Evolutionary conservation across 2,888 invertebrate species (phyloP).

Genomic region (Pseudococcus longispinus): DNA sequence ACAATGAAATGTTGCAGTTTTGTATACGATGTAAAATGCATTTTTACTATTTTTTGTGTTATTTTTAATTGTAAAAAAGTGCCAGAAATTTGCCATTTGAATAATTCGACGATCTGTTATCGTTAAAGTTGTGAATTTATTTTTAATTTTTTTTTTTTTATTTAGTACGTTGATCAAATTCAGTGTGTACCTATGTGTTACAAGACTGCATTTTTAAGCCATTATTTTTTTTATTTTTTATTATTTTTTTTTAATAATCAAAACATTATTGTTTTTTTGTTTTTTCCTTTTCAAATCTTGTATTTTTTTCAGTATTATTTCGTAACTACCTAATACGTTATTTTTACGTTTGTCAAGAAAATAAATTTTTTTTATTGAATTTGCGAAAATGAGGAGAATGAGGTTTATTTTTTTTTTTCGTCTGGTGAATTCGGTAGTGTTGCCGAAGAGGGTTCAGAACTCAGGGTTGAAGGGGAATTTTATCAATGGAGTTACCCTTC

Average conservation of each 20-base stretch:
- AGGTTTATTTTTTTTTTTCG: neutral
- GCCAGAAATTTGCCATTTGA: neutral
- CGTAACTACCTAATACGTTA: conserved; percentile 11
- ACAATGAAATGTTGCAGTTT: neutral
- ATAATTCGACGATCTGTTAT: neutral
- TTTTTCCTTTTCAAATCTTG: neutral
- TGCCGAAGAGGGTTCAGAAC: no score
- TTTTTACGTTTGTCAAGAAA: neutral
- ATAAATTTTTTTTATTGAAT: neutral
- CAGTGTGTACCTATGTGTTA: neutral
- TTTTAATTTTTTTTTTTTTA: neutral
- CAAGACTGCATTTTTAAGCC: conserved; percentile 9
- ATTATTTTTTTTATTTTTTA: neutral
- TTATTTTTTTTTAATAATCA: conserved; percentile 1
- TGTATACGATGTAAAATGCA: neutral
- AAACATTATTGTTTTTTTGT: neutral
- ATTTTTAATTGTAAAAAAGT: conserved; percentile 1
- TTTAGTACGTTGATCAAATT: neutral
- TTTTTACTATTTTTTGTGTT: conserved; percentile 12
- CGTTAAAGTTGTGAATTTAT: neutral
- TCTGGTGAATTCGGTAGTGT: no score
- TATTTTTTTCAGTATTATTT: neutral
- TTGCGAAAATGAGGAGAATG: neutral
- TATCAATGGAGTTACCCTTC: no score
- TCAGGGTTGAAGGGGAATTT: no score